These are phyloP conservation scores for Harmothoe impar DNA, from an alignment of 2,888 invertebrate genomes.

Conservation along the genomic window DNA sequence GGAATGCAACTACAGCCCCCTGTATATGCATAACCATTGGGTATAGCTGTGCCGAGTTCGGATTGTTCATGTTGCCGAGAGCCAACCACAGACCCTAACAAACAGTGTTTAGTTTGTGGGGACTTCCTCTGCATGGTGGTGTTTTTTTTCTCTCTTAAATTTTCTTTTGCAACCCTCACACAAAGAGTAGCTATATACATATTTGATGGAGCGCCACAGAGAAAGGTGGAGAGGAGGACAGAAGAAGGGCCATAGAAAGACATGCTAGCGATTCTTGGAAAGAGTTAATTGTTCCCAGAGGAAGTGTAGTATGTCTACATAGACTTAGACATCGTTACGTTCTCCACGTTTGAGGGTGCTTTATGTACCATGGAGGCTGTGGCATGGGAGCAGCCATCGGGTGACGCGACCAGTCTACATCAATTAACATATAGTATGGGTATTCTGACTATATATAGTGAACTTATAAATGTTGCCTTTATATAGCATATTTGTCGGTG, in stretches of 20 bases:
- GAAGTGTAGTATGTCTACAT: conserved; percentile 16
- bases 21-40: not conserved
- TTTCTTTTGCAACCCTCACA: not conserved
- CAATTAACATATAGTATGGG: no score
- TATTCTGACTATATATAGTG: no score
- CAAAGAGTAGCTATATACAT: not conserved
- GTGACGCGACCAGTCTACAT: no score
- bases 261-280: conserved; percentile 38
- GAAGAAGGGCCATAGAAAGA: not conserved
- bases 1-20: not conserved
- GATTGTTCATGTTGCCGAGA: not conserved
- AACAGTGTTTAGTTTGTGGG: not conserved
- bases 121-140: no score
- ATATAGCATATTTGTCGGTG: no score
- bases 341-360: not conserved
- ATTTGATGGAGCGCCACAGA: not conserved
- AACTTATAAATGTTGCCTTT: no score
- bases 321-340: not conserved
- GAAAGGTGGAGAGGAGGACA: not conserved
- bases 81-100: not conserved
- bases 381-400: not conserved
- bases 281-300: conserved; percentile 55
- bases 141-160: not conserved
- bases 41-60: not conserved
- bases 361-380: not conserved